Conservation (phyloP, 2,113 vertebrate genomes). For the Sardina pilchardus region DNA sequence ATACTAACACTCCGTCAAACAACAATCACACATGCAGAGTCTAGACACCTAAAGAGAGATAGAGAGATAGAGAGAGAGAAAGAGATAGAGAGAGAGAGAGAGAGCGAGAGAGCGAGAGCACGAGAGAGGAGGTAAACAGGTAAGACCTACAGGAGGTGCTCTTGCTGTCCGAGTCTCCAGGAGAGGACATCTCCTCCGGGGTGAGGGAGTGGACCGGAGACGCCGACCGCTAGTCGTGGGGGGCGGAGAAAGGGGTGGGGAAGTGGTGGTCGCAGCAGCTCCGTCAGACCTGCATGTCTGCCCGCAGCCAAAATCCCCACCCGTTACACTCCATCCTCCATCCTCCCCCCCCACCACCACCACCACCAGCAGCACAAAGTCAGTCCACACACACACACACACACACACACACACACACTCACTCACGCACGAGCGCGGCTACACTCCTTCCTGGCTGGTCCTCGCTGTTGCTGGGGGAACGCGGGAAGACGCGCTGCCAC, state of each 20-base stretch:
- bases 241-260: not conserved
- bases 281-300: constrained; percentile 19
- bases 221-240: constrained; percentile 49
- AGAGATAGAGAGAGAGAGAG: not conserved
- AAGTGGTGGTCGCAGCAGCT: constrained; percentile 26
- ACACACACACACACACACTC: constrained; percentile 22
- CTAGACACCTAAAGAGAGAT: not conserved
- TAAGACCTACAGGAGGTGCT: constrained; percentile 78
- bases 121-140: not conserved
- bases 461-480: constrained; percentile 30
- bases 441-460: not conserved
- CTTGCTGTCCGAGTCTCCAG: constrained; percentile 74
- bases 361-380: not conserved
- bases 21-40: not conserved
- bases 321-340: not conserved
- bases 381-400: not conserved
- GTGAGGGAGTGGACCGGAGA: constrained; percentile 36
- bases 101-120: not conserved
- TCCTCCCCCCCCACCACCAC: not conserved
- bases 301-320: not conserved
- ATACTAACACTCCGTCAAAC: not conserved
- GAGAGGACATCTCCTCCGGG: constrained; percentile 78
- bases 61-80: not conserved
- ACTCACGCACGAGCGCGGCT: constrained; percentile 7
- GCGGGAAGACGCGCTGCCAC: constrained; percentile 42